phyloP scores from a whole-genome alignment of 2,113 vertebrate genomes.

The Odontesthes bonariensis region DNA sequence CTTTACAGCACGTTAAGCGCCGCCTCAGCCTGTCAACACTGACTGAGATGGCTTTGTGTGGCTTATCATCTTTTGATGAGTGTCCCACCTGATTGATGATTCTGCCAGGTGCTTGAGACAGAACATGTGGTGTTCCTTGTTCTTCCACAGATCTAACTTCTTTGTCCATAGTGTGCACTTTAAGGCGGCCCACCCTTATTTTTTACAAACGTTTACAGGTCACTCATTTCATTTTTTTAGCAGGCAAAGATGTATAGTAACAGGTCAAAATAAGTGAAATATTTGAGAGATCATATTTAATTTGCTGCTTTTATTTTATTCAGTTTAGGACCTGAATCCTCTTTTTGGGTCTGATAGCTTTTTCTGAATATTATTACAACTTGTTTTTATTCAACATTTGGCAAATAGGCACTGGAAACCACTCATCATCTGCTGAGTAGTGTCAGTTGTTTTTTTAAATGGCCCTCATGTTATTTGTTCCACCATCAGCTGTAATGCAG shows the following conservation, averaged over 20 bases:
- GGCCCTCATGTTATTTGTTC: constrained; percentile 24
- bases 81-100: constrained; percentile 15
- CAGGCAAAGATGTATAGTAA: constrained; percentile 3
- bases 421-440: constrained; percentile 11
- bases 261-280: background rate
- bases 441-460: constrained; percentile 19
- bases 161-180: too few species aligned
- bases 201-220: background rate
- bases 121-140: background rate
- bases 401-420: background rate
- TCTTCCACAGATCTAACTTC: background rate
- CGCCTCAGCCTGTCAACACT: constrained; percentile 15
- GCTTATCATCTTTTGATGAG: constrained; percentile 15
- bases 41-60: constrained; percentile 39
- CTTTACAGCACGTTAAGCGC: constrained; percentile 15
- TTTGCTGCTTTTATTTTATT: background rate
- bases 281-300: constrained; percentile 4
- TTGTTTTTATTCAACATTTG: constrained; percentile 19
- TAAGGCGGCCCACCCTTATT: too few species aligned
- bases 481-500: constrained; percentile 8
- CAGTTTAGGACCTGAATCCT: too few species aligned
- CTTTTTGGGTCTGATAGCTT: background rate
- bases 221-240: background rate
- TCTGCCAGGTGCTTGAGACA: background rate
- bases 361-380: background rate